Conservation (phyloP, 1,140 invertebrate species). For the Anoplolepis gracilipes region DNA sequence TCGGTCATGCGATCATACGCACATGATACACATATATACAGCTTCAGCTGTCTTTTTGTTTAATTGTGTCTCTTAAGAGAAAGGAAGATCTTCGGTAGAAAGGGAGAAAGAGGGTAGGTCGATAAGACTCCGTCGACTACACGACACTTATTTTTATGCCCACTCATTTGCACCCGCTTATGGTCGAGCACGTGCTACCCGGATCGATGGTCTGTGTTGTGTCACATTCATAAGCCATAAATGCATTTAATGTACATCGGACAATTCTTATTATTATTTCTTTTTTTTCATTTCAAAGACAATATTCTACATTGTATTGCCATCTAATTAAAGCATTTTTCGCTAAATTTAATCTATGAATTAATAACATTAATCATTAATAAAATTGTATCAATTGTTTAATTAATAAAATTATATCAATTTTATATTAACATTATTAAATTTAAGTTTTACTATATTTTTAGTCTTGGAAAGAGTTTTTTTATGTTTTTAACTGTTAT, state of each 20-base stretch:
- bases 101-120: not conserved
- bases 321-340: not conserved
- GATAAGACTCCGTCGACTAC: conserved; percentile 20
- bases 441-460: too few species aligned
- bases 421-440: too few species aligned
- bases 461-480: too few species aligned
- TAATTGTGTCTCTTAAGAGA: conserved; percentile 66
- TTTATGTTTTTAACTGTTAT: too few species aligned
- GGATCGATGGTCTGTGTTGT: conserved; percentile 65
- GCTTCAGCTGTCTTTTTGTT: conserved; percentile 78
- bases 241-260: not conserved
- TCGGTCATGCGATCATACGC: not conserved
- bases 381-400: not conserved
- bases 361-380: too few species aligned
- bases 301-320: not conserved
- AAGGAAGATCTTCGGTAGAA: conserved; percentile 5
- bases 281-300: not conserved
- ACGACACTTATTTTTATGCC: conserved; percentile 77
- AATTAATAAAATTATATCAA: not conserved
- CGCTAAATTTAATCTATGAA: not conserved
- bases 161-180: conserved; percentile 77
- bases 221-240: conserved; percentile 10
- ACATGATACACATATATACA: conserved; percentile 56
- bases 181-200: conserved; percentile 75
- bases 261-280: conserved; percentile 7